These are phyloP conservation scores for Ophioderma brevispina DNA, from an alignment of 35 echinoderm and acorn worm species.

Conservation along the genomic window DNA sequence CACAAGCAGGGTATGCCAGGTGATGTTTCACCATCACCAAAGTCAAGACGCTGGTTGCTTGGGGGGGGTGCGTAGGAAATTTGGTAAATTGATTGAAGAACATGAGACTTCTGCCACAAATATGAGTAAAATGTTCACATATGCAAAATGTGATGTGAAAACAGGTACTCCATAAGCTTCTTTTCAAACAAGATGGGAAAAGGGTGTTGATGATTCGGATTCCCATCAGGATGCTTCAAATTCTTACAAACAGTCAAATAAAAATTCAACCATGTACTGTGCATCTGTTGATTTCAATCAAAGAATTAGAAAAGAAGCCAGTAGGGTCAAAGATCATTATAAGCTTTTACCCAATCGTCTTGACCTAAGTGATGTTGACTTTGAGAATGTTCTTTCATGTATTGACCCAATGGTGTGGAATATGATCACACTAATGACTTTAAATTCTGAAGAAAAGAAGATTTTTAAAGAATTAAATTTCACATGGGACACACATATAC, in stretches of 20 bases:
- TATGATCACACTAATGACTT: slow-evolving; percentile 5
- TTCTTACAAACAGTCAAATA: background rate
- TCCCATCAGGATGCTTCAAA: background rate
- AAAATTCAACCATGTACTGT: background rate
- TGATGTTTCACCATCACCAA: background rate
- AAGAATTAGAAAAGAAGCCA: slow-evolving; percentile 5
- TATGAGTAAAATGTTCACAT: background rate
- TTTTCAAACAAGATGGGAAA: slow-evolving; percentile 1
- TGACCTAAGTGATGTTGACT: background rate
- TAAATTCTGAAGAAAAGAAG: slow-evolving; percentile 2
- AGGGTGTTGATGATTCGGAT: background rate
- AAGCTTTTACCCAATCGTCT: background rate
- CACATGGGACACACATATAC: background rate
- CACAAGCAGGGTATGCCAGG: background rate
- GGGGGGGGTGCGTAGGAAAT: background rate
- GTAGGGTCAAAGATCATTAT: background rate
- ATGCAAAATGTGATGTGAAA: background rate
- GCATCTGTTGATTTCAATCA: slow-evolving; percentile 7
- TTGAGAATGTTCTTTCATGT: background rate
- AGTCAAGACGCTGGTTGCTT: background rate
- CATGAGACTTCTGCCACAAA: slow-evolving; percentile 6
- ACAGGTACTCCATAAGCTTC: background rate
- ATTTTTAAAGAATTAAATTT: background rate
- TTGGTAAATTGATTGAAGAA: background rate
- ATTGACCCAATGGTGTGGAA: slow-evolving; percentile 32